A percentile compares a stretch with the other conserved stretches of the same genome.
These are phyloP conservation scores for Apomyelois bistriatella DNA, from an alignment of 2,888 invertebrate genomes.

Conservation along the genomic window DNA sequence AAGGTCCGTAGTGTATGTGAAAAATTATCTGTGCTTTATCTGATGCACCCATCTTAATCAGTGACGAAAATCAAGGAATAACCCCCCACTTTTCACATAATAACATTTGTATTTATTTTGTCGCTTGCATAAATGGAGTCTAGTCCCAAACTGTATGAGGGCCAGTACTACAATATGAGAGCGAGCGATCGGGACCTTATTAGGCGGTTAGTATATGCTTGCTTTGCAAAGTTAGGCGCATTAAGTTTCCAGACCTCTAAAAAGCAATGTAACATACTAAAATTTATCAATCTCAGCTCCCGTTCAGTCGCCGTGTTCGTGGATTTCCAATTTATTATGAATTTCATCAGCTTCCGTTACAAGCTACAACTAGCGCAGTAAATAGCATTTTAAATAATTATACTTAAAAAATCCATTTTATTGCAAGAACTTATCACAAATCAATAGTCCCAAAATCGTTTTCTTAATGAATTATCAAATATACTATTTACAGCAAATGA, in stretches of 20 bases:
- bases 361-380: slow-evolving; percentile 52
- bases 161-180: not conserved
- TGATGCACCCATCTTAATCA: too few species aligned
- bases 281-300: slow-evolving; percentile 37
- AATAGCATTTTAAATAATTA: slow-evolving; percentile 41
- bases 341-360: slow-evolving; percentile 24
- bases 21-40: too few species aligned
- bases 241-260: slow-evolving; percentile 27
- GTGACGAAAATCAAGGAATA: too few species aligned
- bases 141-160: not conserved
- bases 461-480: slow-evolving; percentile 54
- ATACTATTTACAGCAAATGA: slow-evolving; percentile 76
- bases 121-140: too few species aligned
- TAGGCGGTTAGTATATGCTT: not conserved
- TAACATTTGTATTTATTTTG: too few species aligned
- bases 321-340: slow-evolving; percentile 18
- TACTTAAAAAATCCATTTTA: slow-evolving; percentile 41
- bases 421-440: slow-evolving; percentile 72
- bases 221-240: not conserved
- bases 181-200: not conserved
- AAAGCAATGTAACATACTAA: slow-evolving; percentile 40
- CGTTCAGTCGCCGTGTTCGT: slow-evolving; percentile 49
- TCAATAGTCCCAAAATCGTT: slow-evolving; percentile 40
- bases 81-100: too few species aligned
- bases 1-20: too few species aligned